Base-by-base conservation (phyloP, 2,888 invertebrate genomes). In the Agrenia bidenticulata region DNA sequence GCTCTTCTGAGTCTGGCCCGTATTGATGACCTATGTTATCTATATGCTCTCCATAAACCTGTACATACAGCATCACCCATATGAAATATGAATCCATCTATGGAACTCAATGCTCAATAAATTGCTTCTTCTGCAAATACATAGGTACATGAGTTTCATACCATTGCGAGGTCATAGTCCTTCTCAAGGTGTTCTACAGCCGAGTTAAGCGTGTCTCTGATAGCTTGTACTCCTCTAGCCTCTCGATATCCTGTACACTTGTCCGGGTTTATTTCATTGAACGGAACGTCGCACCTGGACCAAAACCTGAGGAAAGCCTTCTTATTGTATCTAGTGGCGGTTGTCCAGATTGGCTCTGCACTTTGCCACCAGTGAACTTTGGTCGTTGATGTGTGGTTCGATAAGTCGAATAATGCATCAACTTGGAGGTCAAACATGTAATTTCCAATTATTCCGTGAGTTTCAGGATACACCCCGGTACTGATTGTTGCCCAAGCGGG, bases 391-490 rank as follows among this genome's bases (percentile, higher is more conserved):
- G 73, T 62, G 5, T 63, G 63, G 55, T 74, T 68, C 56, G 66
- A 62, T 42, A 76, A 61, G 62, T 70, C 68, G 50, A 75, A 75
- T 19, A 69, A 59, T 11, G 77, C 77, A 41, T 77, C 75, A 13
- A 69, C 63, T 1, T 69, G 65, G 5, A 77, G 58, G 71, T 80
- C 79, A 63, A 77, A 79, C 77, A 80, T 79, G 73, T 77, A 78
- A 64, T 80, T 80, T n/a, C 78, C 79, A 27, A 80, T 73, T 37
- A 80, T 78, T 5, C 78, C 79, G 72, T 80, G 80, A 24, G 63
- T 76, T 73, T 80, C 80, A 2, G 79, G 78, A 68, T 79, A 72
- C 17, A 75, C 66, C 17, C 77, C 77, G n/a, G 77, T 77, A 61
- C 71, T 74, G 21, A 77, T 73, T 11, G 78, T 76, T 27, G 78